Conservation (phyloP, 2,797 vertebrate genomes). For the Hozukius guyotensis region DNA sequence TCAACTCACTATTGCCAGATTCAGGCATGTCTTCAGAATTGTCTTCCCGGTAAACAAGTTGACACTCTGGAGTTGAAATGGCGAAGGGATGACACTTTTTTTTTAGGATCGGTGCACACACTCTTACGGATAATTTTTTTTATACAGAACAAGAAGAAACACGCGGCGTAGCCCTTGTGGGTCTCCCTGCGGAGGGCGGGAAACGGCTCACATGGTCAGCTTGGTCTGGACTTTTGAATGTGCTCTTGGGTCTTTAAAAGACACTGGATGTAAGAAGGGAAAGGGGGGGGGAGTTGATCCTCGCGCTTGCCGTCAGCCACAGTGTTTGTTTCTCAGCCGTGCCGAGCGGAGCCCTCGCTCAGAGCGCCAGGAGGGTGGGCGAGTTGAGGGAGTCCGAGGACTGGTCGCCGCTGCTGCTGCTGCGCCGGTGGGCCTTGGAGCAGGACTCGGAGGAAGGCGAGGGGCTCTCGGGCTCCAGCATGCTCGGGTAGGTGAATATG, state of each 20-base stretch:
- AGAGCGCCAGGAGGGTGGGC: constrained; percentile 96
- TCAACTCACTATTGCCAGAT: constrained; percentile 26
- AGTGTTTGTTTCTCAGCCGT: constrained; percentile 59
- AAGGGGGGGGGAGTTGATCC: constrained; percentile 22
- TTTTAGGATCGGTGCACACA: constrained; percentile 55
- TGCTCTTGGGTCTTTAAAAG: constrained; percentile 65
- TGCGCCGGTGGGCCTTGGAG: constrained; percentile 98
- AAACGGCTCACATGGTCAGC: constrained; percentile 70
- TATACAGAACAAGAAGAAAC: constrained; percentile 67
- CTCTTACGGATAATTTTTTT: constrained; percentile 27
- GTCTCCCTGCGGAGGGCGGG: constrained; percentile 63
- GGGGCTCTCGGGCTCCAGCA: constrained; percentile 97
- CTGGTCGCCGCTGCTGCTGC: constrained; percentile 99
- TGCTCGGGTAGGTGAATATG: constrained; percentile 98
- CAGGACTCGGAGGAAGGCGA: constrained; percentile 97
- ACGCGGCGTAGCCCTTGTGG: constrained; percentile 82
- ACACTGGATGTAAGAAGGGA: constrained; percentile 29
- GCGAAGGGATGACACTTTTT: constrained; percentile 50
- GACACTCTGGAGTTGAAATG: constrained; percentile 74
- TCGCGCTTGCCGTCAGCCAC: constrained; percentile 55
- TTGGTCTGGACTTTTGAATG: constrained; percentile 69
- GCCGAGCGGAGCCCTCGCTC: constrained; percentile 62
- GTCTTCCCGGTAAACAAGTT: constrained; percentile 66
- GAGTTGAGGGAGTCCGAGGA: constrained; percentile 99
- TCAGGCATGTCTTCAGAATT: constrained; percentile 30